phyloP scores from a whole-genome alignment of 1,140 invertebrate species.

The Heliothis virescens region DNA sequence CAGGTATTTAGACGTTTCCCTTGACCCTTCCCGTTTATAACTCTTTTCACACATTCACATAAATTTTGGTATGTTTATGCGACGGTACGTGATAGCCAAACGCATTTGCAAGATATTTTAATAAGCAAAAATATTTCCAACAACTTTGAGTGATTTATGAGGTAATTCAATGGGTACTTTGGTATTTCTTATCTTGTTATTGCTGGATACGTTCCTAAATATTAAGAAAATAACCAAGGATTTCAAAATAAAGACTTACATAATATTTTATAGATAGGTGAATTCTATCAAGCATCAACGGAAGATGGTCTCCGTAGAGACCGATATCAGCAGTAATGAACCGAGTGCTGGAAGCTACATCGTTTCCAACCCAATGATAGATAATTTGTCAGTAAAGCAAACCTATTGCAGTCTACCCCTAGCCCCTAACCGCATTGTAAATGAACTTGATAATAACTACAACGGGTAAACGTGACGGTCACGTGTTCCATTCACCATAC shows the following conservation, averaged over 20 bases:
- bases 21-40: slow-evolving; percentile 8
- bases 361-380: too few relatives aligned
- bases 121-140: slow-evolving; percentile 2
- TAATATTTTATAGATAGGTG: too few relatives aligned
- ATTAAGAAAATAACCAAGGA: too few relatives aligned
- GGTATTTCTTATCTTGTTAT: not conserved
- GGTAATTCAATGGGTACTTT: not conserved
- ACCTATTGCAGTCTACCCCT: slow-evolving; percentile 1
- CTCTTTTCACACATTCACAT: slow-evolving; percentile 6
- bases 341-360: too few relatives aligned
- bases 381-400: not conserved
- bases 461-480: slow-evolving; percentile 1
- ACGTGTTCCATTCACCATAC: slow-evolving; percentile 22
- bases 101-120: slow-evolving; percentile 6
- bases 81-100: slow-evolving; percentile 7
- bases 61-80: slow-evolving; percentile 21
- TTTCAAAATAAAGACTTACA: too few relatives aligned
- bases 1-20: slow-evolving; percentile 17
- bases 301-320: too few relatives aligned
- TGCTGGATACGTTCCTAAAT: not conserved
- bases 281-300: too few relatives aligned
- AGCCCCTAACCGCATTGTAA: slow-evolving; percentile 10
- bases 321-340: too few relatives aligned
- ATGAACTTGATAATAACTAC: slow-evolving; percentile 33
- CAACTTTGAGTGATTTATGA: not conserved